These are phyloP conservation scores for Caenorhabditis auriculariae DNA, from an alignment of 2,888 invertebrate genomes.

Conservation along the genomic window DNA sequence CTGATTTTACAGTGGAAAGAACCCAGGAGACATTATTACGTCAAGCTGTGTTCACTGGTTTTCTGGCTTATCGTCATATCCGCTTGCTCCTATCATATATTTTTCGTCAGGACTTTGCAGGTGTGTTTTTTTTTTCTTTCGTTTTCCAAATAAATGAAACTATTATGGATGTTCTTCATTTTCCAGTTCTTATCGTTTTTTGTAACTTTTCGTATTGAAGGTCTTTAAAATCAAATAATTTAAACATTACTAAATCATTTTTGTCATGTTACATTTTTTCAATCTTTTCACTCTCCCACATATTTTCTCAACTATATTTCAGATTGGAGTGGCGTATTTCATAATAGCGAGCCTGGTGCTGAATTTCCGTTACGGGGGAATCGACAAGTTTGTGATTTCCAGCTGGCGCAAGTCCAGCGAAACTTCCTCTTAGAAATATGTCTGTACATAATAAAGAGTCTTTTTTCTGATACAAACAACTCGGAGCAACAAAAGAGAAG, in stretches of 20 bases:
- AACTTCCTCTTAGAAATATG: too few species aligned
- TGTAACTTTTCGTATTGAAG: too few species aligned
- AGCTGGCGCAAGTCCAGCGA: slow-evolving; percentile 28
- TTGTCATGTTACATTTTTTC: too few species aligned
- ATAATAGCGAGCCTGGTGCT: slow-evolving; percentile 47
- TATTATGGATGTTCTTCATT: background rate
- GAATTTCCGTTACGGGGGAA: slow-evolving; percentile 52
- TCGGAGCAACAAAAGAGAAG: background rate
- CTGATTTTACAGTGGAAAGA: slow-evolving; percentile 33
- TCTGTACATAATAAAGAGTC: background rate
- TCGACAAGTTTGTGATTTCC: slow-evolving; percentile 48
- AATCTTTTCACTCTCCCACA: too few species aligned
- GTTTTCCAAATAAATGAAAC: background rate
- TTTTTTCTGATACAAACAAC: background rate
- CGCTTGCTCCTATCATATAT: slow-evolving; percentile 53
- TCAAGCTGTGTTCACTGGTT: slow-evolving; percentile 45
- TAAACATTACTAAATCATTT: too few species aligned
- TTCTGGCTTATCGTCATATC: slow-evolving; percentile 53
- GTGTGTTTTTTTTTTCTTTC: slow-evolving; percentile 11
- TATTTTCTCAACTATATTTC: too few species aligned
- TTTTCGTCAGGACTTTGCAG: slow-evolving; percentile 51
- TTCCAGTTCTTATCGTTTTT: too few species aligned
- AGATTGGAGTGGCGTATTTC: slow-evolving; percentile 52
- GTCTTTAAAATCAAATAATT: too few species aligned
- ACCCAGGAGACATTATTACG: slow-evolving; percentile 29